phyloP scores from a whole-genome alignment of 37 sponge, comb jelly and placozoan genomes.

The Agelas oroides region DNA sequence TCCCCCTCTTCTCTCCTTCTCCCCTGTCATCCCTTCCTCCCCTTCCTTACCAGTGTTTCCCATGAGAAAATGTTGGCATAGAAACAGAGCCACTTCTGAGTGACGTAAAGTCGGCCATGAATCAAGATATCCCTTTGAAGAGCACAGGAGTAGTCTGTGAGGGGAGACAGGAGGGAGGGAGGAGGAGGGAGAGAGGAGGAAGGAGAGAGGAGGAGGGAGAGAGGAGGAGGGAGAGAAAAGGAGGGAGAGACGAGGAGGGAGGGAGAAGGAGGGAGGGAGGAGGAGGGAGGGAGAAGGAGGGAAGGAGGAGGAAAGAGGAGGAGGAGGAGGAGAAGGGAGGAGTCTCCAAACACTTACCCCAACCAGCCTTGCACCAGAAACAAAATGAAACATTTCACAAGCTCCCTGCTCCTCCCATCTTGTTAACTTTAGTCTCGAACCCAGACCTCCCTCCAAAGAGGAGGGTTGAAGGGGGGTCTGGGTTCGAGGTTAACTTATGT shows the following conservation, averaged over 20 bases:
- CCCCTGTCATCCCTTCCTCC: too few relatives aligned
- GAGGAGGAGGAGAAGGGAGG: neutral
- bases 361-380: too few relatives aligned
- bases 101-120: conserved; percentile 92
- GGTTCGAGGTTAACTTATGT: too few relatives aligned
- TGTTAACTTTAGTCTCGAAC: too few relatives aligned
- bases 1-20: too few relatives aligned
- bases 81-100: conserved; percentile 97
- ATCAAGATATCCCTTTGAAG: conserved; percentile 91
- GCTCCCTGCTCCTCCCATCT: too few relatives aligned
- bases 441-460: too few relatives aligned
- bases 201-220: neutral
- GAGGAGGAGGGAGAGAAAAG: neutral
- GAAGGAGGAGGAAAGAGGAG: neutral
- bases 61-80: conserved; percentile 98
- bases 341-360: too few relatives aligned
- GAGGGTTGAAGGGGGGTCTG: too few relatives aligned
- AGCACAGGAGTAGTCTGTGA: conserved; percentile 94
- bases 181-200: neutral
- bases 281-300: neutral
- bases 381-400: too few relatives aligned
- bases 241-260: neutral
- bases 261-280: neutral
- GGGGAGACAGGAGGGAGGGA: neutral
- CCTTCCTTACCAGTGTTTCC: conserved; percentile 93